Base-by-base conservation (phyloP, 2,113 vertebrate species). In the Lycaon pictus region DNA sequence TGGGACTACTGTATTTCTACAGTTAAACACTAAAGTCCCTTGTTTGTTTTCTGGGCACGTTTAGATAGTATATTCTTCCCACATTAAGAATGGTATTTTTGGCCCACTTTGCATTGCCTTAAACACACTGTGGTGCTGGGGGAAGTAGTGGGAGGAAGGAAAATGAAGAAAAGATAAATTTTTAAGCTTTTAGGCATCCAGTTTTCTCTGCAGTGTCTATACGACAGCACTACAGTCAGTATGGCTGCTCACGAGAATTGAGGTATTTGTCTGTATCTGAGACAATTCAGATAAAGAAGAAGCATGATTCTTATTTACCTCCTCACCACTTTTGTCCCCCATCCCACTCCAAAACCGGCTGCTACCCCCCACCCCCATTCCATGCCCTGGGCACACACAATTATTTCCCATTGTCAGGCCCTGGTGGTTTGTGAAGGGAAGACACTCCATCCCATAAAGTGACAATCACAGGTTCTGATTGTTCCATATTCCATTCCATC, bases 61-160 rank as follows among this genome's bases (percentile, higher is more conserved):
- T 89, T 97, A 97, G 93, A 90, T 90, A 67, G 92, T 88, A 81
- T 96, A 88, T 96, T 97, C 83, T 97, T 93, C 83, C 93, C 71
- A 97, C 82, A 91, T 91, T 91, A 87, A 89, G 81, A 97, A 89
- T 95, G 91, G 92, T 93, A 96, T 94, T 97, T 96, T 72, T 51
- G 82, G 58, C 71, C 91, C n/a, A 85, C 53, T 95, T 96, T 92
- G 89, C 83, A 93, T 95, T 93, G 53, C 90, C 51, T 96, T 90
- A 74, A 95, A 88, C 37, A 92, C 93, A 76, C 82, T 74, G 11
- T 94, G 85, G 60, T 88, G 58, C 84, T 94, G 63, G 88, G 22
- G 58, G 43, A 93, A 65, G 93, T 80, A 81, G 84, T 90, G 53
- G 92, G 80, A 97, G 82, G 87, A 77, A 91, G 72, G 77, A 88